phyloP scores from a whole-genome alignment of 2,113 vertebrate genomes.

The Hiodon tergisus region DNA sequence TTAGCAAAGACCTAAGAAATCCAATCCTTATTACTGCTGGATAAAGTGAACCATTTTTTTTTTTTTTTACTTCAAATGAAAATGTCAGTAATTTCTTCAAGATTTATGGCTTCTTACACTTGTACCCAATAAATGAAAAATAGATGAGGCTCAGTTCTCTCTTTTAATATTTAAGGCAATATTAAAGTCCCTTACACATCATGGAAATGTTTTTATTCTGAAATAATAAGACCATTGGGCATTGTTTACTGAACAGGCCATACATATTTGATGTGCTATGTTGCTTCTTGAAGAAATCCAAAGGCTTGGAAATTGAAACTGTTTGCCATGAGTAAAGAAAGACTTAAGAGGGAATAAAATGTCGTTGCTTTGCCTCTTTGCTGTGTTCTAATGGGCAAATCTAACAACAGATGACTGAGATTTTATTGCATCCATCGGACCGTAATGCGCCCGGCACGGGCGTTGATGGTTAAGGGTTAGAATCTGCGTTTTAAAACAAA shows the following conservation, averaged over 20 bases:
- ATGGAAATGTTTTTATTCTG: conserved; percentile 76
- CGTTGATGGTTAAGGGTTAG: conserved; percentile 66
- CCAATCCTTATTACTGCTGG: conserved; percentile 69
- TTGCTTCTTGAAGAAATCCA: conserved; percentile 63
- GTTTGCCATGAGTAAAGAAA: conserved; percentile 67
- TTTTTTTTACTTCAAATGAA: conserved; percentile 71
- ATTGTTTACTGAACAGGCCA: conserved; percentile 75
- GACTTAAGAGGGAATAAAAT: conserved; percentile 65
- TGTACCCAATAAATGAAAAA: conserved; percentile 79
- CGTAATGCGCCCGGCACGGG: conserved; percentile 61
- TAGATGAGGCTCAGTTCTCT: conserved; percentile 74
- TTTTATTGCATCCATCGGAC: conserved; percentile 64
- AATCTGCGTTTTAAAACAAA: conserved; percentile 64
- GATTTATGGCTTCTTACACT: conserved; percentile 72
- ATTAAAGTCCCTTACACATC: conserved; percentile 72
- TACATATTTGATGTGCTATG: conserved; percentile 70
- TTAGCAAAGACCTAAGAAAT: conserved; percentile 57
- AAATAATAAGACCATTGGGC: conserved; percentile 75
- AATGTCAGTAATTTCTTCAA: conserved; percentile 76
- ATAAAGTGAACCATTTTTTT: conserved; percentile 74
- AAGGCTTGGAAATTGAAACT: conserved; percentile 65
- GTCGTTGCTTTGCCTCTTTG: conserved; percentile 50
- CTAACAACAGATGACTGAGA: conserved; percentile 52
- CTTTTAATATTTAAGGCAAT: conserved; percentile 82
- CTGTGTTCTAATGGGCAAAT: conserved; percentile 37